phyloP scores from a whole-genome alignment of 2,888 invertebrate species.

The Mantis religiosa region DNA sequence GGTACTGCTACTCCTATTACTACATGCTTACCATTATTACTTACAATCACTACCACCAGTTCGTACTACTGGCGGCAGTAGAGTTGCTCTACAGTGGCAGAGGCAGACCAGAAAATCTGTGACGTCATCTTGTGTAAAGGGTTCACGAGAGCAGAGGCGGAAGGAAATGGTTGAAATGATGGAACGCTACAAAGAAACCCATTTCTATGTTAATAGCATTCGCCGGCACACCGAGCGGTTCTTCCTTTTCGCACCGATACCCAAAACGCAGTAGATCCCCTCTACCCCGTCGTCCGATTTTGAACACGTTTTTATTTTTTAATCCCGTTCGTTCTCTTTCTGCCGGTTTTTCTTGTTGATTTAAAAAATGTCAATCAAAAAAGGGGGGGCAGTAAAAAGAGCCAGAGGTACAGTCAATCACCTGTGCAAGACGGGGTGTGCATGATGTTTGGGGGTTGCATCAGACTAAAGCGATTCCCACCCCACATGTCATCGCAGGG shows the following conservation, averaged over 20 bases:
- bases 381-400: background rate
- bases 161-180: background rate
- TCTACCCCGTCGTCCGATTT: background rate
- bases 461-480: background rate
- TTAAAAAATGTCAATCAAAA: background rate
- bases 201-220: background rate
- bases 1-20: too few species aligned
- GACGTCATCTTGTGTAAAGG: background rate
- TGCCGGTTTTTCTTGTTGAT: background rate
- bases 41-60: too few species aligned
- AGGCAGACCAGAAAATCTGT: background rate
- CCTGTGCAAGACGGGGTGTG: conserved; percentile 12
- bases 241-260: background rate
- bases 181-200: background rate
- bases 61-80: too few species aligned
- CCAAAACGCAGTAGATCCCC: background rate
- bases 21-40: too few species aligned
- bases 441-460: background rate
- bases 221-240: background rate
- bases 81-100: too few species aligned
- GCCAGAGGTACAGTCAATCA: background rate
- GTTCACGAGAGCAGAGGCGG: background rate
- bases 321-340: background rate
- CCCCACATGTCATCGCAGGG: conserved; percentile 11
- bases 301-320: background rate